These are phyloP conservation scores for Cryptocephalus primarius DNA, from an alignment of 2,888 invertebrate species.

Conservation along the genomic window DNA sequence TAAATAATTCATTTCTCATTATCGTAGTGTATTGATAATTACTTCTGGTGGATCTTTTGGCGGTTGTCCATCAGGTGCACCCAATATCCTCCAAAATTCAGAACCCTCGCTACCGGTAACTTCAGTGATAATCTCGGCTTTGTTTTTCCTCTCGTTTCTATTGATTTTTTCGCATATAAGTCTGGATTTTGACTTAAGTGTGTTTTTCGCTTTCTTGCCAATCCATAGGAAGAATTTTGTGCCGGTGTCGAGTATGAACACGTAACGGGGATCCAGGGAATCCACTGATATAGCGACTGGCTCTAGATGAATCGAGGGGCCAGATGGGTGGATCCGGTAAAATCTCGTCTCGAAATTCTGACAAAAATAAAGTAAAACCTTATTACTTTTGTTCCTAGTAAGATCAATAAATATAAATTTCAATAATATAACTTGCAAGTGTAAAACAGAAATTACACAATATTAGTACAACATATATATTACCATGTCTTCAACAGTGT, in stretches of 20 bases:
- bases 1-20: too few species aligned
- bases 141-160: constrained; percentile 94
- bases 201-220: constrained; percentile 78
- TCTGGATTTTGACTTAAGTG: constrained; percentile 76
- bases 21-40: too few species aligned
- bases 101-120: constrained; percentile 69
- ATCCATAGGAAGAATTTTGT: constrained; percentile 84
- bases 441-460: too few species aligned
- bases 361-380: constrained; percentile 1
- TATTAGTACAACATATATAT: neutral
- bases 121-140: constrained; percentile 80
- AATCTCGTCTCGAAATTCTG: constrained; percentile 74
- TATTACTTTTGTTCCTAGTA: neutral
- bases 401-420: too few species aligned
- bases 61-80: constrained; percentile 43
- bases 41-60: constrained; percentile 33
- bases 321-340: constrained; percentile 84
- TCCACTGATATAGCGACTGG: constrained; percentile 61
- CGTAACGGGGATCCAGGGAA: constrained; percentile 82
- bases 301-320: constrained; percentile 78
- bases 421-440: too few species aligned
- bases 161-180: constrained; percentile 97
- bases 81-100: constrained; percentile 75
- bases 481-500: constrained; percentile 86
- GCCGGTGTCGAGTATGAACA: constrained; percentile 85